Percentiles rank a stretch among this genome's conserved stretches.
These are phyloP conservation scores for Ammodytes dubius DNA, from an alignment of 2,113 vertebrate genomes.

Conservation along the genomic window DNA sequence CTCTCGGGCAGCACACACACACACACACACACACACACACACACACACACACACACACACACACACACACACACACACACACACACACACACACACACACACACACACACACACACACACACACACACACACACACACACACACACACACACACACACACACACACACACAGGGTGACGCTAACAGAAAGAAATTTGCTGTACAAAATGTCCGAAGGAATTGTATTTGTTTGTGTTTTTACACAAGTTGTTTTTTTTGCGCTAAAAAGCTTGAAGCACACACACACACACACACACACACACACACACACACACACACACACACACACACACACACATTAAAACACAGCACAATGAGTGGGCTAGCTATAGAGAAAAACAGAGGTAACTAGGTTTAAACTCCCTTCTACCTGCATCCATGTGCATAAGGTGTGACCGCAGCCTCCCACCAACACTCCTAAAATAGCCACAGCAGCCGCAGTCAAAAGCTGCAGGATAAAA, in stretches of 20 bases:
- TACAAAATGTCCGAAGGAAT: conserved; percentile 17
- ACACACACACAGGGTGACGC: conserved; percentile 9
- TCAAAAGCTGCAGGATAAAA: conserved; percentile 64
- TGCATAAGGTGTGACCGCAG: conserved; percentile 81
- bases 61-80: conserved; percentile 21
- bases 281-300: not conserved
- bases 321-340: not conserved
- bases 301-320: no score
- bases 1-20: conserved; percentile 27
- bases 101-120: conserved; percentile 35
- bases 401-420: conserved; percentile 76
- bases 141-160: conserved; percentile 19
- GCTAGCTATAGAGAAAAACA: not conserved
- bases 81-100: conserved; percentile 30
- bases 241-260: not conserved
- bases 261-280: not conserved
- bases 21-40: conserved; percentile 35
- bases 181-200: conserved; percentile 33
- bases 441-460: conserved; percentile 79
- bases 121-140: conserved; percentile 30
- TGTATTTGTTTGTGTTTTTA: not conserved
- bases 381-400: conserved; percentile 48
- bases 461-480: conserved; percentile 75
- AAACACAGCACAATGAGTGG: not conserved
- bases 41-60: conserved; percentile 35